These are phyloP conservation scores for Tiphia femorata DNA, from an alignment of 2,888 invertebrate species.

Conservation along the genomic window DNA sequence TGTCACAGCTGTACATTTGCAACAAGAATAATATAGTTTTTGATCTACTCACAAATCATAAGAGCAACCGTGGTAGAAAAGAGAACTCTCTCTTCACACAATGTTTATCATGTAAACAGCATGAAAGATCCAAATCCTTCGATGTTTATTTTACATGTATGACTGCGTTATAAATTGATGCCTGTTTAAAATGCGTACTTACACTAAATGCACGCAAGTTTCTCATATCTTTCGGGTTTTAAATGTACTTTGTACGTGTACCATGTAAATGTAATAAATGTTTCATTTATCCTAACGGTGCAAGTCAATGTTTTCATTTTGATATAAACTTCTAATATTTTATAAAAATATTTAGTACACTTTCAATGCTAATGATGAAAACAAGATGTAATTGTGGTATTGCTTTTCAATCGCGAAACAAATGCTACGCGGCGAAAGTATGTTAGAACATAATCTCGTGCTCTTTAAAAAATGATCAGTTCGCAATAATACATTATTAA, in stretches of 20 bases:
- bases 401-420: conserved; percentile 14
- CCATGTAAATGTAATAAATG: neutral
- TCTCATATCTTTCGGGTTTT: conserved; percentile 36
- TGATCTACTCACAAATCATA: conserved; percentile 6
- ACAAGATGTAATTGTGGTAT: conserved; percentile 13
- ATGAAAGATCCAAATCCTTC: conserved; percentile 40
- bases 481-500: conserved; percentile 51
- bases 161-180: conserved; percentile 50
- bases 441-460: conserved; percentile 57
- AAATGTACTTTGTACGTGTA: too few species aligned
- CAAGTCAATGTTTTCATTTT: conserved; percentile 27
- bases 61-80: conserved; percentile 15
- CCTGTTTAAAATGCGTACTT: conserved; percentile 51
- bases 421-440: conserved; percentile 18
- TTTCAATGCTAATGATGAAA: conserved; percentile 25
- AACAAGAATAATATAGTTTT: conserved; percentile 22
- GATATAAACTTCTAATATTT: conserved; percentile 36
- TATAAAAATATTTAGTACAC: conserved; percentile 25
- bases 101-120: conserved; percentile 36
- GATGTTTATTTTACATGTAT: conserved; percentile 48
- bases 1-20: conserved; percentile 18
- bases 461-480: conserved; percentile 67
- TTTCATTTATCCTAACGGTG: conserved; percentile 20
- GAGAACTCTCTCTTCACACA: conserved; percentile 19
- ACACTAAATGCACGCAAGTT: conserved; percentile 53